Evolutionary conservation across 2,113 vertebrate genomes (phyloP).

Genomic region (Nicator chloris): DNA sequence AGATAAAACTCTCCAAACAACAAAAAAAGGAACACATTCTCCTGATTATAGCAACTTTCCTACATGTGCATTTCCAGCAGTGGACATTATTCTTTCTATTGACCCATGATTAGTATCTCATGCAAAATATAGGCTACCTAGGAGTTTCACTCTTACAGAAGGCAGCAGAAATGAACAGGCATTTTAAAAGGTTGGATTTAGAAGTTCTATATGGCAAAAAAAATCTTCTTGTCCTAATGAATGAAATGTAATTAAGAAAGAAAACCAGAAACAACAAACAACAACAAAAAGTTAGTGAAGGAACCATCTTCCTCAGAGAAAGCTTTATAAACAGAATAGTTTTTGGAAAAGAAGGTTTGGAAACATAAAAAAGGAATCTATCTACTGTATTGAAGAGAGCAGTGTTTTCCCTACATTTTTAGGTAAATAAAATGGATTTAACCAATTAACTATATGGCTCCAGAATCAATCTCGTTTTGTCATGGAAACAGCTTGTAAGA

Average conservation of each 20-base stretch:
- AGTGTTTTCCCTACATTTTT: neutral
- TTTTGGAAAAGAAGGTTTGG: neutral
- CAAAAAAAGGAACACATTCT: neutral
- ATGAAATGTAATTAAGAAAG: neutral
- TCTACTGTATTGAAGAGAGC: neutral
- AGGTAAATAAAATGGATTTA: constrained; percentile 1
- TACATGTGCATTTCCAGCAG: neutral
- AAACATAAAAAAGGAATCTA: neutral
- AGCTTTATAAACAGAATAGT: neutral
- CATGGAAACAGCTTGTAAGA: constrained; percentile 20
- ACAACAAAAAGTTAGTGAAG: neutral
- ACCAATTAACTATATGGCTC: neutral
- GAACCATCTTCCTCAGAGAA: neutral
- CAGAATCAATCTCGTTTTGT: neutral
- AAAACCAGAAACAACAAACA: neutral
- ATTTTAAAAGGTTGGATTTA: neutral
- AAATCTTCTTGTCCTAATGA: neutral
- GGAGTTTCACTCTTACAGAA: neutral
- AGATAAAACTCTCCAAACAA: neutral
- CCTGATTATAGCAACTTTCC: neutral
- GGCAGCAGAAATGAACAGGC: neutral
- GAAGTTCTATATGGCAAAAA: neutral
- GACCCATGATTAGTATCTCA: neutral
- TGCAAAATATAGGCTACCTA: neutral
- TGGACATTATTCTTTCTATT: neutral